Base-by-base conservation (phyloP, 2,888 invertebrate species). In the Caenorhabditis sp. region DNA sequence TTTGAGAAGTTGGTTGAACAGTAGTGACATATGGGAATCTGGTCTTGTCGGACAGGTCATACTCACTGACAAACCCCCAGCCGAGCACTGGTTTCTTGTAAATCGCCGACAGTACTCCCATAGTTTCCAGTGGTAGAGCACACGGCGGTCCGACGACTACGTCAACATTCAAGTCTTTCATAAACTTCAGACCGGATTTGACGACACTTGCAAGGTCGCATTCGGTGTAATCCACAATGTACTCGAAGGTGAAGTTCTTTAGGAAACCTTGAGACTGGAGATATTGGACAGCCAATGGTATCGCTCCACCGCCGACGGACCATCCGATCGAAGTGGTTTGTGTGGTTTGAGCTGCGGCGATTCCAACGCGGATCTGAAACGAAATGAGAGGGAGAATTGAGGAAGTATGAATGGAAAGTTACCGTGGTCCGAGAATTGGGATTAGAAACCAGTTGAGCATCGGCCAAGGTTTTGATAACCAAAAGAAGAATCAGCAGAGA, bases 71-170 rank as follows among this genome's bases (percentile, higher is more conserved):
- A 32, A 80, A 85, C 6, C 85, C 85, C 82, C 82, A 85, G 0
- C 69, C 81, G 26, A 85, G 58, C 6, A 83, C 69, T 2, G 78
- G 72, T 13, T 53, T 85, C 20, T 67, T 11, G 51, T 82, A 85
- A 18, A 65, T 64, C 5, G 62, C 68, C 4, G 82, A 47, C 4
- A 85, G 60, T 1, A 65, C 15, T 13, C 76, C 77, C 83, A 83
- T 83, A 26, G 70, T 72, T 40, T 58, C 35, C 0, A 79, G 61
- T n/a, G 76, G 82, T 9, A 72, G 44, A 18, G 82, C 70, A 70
- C 89, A 89, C 0, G 89, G 86, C 0, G 89, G 84, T 20, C 86
- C 88, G 32, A 89, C 80, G 11, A 89, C 53, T 11, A 86, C 83
- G 58, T 89, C 88, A 1, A 88, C 85, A 9, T 84, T 71, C n/a